Base-by-base conservation (phyloP, 2,113 vertebrate species). In the Monarcha castaneiventris region DNA sequence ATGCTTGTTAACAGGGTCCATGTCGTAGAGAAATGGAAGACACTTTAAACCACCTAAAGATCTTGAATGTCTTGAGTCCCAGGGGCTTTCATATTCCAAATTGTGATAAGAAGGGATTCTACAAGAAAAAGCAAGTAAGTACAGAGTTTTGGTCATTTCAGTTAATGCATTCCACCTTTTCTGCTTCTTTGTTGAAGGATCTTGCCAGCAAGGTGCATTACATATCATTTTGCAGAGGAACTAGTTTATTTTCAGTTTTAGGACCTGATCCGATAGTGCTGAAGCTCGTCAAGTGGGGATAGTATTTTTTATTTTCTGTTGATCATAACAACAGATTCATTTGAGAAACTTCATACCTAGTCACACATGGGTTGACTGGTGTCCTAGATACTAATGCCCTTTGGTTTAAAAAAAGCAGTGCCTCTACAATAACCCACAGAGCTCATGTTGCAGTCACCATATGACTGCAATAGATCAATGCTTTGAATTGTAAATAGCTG, bases 81-180 rank as follows among this genome's bases (percentile, higher is more conserved):
- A 96, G 98, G 94, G 98, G 98, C 30, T 96, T 99, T 89, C 99
- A 99, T 97, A 99, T 99, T 96, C 99, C 99, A 90, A 99, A 99
- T 97, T 99, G 99, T 95, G 99, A 99, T 98, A 99, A 98, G 97
- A 99, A 98, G 92, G 99, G 99, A 7, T 99, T 99, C 96, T 99
- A 99, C 97, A 99, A 99, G 98, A 99, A 99, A 97, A 99, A 99
- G 81, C 99, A 99, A 98, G 99, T 99, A 95, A 98, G 97, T 84
- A 56, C 23, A 22, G 13, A 15, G 26, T 91, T 56, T 52, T 7
- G 4, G 16, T 35, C 5, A 29, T 49, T 86, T 87, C 27, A 26
- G 0, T 87, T 25, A 84, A 49, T 59, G 16, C 13, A 3, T 16
- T 81, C 61, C 33, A 52, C n/a, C 22, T 86, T 64, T 54, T 66